These are phyloP conservation scores for Etheostoma spectabile DNA, from an alignment of 2,113 vertebrate genomes.

Conservation along the genomic window DNA sequence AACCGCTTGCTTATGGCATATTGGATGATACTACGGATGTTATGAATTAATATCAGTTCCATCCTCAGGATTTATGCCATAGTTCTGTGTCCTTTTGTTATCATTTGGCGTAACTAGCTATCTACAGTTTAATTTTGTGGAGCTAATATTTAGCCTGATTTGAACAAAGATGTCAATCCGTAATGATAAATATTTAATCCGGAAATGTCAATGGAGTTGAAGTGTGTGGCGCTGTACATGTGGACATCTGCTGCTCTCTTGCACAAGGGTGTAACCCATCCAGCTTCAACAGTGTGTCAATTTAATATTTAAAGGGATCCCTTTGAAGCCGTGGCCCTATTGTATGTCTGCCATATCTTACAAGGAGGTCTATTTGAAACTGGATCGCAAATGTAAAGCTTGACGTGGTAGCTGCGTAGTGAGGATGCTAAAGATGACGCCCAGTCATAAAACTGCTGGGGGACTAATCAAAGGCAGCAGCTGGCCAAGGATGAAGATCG, in stretches of 20 bases:
- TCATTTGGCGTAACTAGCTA: not conserved
- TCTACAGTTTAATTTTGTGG: not conserved
- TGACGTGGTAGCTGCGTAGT: not conserved
- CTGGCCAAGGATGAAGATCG: constrained; percentile 11
- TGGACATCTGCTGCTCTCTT: constrained; percentile 5
- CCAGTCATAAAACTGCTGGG: constrained; percentile 21
- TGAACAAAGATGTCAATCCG: not conserved
- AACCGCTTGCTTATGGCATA: not conserved
- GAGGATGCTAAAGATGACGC: constrained; percentile 46
- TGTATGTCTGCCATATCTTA: not conserved
- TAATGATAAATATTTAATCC: not conserved
- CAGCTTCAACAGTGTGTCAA: not conserved
- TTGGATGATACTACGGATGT: not conserved
- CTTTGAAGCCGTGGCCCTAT: not conserved
- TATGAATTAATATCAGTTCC: not conserved
- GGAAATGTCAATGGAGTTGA: not conserved
- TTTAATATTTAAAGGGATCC: not conserved
- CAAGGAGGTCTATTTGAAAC: not conserved
- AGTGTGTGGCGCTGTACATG: not conserved
- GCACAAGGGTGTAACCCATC: constrained; percentile 62
- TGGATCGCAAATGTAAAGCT: not conserved
- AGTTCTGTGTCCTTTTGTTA: not conserved
- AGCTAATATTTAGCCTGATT: not conserved
- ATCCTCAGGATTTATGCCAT: not conserved
- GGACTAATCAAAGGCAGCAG: constrained; percentile 11